These are phyloP conservation scores for Wasmannia auropunctata DNA, from an alignment of 1,140 invertebrate genomes.

Conservation along the genomic window DNA sequence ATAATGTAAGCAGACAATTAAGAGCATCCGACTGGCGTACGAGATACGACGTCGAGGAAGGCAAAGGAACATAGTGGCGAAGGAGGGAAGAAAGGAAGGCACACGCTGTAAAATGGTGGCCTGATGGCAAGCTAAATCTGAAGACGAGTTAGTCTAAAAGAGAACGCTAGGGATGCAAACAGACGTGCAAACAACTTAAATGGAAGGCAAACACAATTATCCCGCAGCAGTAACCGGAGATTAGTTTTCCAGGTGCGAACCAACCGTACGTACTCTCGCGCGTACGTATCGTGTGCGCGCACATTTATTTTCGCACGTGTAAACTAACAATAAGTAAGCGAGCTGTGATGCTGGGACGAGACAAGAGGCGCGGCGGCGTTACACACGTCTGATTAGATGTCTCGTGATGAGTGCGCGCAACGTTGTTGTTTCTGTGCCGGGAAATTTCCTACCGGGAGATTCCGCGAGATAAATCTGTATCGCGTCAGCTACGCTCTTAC, in stretches of 20 bases:
- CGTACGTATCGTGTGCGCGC: slow-evolving; percentile 11
- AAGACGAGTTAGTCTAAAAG: slow-evolving; percentile 58
- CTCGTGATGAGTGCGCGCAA: slow-evolving; percentile 34
- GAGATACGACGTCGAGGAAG: not conserved
- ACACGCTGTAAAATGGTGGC: slow-evolving; percentile 29
- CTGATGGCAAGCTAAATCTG: slow-evolving; percentile 59
- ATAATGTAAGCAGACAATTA: slow-evolving; percentile 46
- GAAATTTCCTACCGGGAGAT: slow-evolving; percentile 4
- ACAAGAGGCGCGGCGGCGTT: slow-evolving; percentile 1
- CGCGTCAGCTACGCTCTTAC: not conserved
- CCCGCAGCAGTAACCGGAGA: slow-evolving; percentile 66
- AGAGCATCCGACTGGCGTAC: not conserved
- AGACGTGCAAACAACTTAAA: slow-evolving; percentile 81
- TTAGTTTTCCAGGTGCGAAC: slow-evolving; percentile 72
- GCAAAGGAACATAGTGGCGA: not conserved
- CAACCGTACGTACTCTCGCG: slow-evolving; percentile 41
- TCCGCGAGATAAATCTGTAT: slow-evolving; percentile 3
- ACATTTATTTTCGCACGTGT: slow-evolving; percentile 57
- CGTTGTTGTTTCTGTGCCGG: not conserved
- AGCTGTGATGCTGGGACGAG: slow-evolving; percentile 10
- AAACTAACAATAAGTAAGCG: slow-evolving; percentile 56
- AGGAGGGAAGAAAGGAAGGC: not conserved
- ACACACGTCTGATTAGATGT: slow-evolving; percentile 18
- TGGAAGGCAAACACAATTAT: slow-evolving; percentile 83
- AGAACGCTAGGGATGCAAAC: slow-evolving; percentile 74